Evolutionary conservation across 2,888 invertebrate genomes (phyloP), one percentile per base, ranked within the genome.

Genomic region (Coleophora flavipennella): DNA sequence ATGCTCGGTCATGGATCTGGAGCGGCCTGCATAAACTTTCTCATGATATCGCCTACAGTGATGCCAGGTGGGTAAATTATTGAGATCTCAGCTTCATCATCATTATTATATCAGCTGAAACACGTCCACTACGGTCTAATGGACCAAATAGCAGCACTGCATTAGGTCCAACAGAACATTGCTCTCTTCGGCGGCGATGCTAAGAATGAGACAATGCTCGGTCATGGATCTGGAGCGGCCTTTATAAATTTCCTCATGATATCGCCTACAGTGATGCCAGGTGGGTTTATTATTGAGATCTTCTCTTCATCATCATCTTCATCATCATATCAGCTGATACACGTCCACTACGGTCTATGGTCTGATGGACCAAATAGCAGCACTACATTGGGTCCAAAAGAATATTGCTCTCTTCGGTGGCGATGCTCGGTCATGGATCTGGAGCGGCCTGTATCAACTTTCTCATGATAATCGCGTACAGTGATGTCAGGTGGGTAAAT

Each of bases 291-390:
- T 26, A 3, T 28, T 25, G 6, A 20, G 20, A 4, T 20, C 20
- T 20, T n/a, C n/a, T n/a, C n/a, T n/a, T n/a, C n/a, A n/a, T n/a
- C n/a, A n/a, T n/a, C n/a, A n/a, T n/a, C n/a, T n/a, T n/a, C n/a
- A n/a, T n/a, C n/a, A n/a, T n/a, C n/a, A n/a, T n/a, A n/a, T n/a
- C n/a, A n/a, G n/a, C n/a, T n/a, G n/a, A n/a, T n/a, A n/a, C n/a
- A n/a, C n/a, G 95, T 95, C 13, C 99, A 99, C 88, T 97, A 97
- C 72, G 99, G 98, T 1, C 88, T 97, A 97, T 71, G 99, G 98
- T 1, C 88, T 99, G 39, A 96, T 97, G 93, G 99, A 98, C 83
- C 96, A 97, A 80, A 94, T 97, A 64, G 97, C 97, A 0, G 98
- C 98, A 0, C 83, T 99, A 28, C 96, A 97, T 60, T 99, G 98